Conservation (phyloP, 2,797 vertebrate species). For the Diplodus puntazzo region DNA sequence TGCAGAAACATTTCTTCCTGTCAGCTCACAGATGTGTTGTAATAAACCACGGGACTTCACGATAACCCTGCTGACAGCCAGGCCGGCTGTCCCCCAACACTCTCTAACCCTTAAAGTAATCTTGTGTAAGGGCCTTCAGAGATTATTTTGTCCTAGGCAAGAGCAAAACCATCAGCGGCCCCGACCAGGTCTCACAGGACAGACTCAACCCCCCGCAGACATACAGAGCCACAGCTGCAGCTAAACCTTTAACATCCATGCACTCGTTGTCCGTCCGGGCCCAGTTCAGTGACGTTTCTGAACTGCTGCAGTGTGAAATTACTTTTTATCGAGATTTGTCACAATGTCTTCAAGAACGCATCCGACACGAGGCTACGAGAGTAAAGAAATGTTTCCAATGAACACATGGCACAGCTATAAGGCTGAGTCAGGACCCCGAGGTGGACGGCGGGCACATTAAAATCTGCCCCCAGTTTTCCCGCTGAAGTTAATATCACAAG, state of each 20-base stretch:
- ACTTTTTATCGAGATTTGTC: not conserved
- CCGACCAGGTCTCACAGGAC: no score
- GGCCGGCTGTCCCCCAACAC: no score
- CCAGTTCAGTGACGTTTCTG: not conserved
- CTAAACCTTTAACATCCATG: not conserved
- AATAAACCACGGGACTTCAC: no score
- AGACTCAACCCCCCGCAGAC: not conserved
- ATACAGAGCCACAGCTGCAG: not conserved
- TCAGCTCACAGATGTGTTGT: no score
- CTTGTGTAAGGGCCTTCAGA: no score
- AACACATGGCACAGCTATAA: not conserved
- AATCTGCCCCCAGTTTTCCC: constrained; percentile 23
- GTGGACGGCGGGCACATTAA: constrained; percentile 34
- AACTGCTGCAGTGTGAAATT: not conserved
- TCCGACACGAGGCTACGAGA: not conserved
- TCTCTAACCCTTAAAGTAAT: no score
- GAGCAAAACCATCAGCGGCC: no score
- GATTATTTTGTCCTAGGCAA: no score
- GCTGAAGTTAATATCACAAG: constrained; percentile 41
- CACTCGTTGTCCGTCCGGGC: no score
- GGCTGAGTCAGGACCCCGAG: constrained; percentile 25
- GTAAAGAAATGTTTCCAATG: not conserved
- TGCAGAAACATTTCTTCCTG: no score
- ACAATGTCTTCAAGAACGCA: not conserved
- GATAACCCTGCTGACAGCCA: no score